Percentiles rank a stretch among this genome's conserved stretches.
These are phyloP conservation scores for Atethmia centrago DNA, from an alignment of 2,888 invertebrate species.

Conservation along the genomic window DNA sequence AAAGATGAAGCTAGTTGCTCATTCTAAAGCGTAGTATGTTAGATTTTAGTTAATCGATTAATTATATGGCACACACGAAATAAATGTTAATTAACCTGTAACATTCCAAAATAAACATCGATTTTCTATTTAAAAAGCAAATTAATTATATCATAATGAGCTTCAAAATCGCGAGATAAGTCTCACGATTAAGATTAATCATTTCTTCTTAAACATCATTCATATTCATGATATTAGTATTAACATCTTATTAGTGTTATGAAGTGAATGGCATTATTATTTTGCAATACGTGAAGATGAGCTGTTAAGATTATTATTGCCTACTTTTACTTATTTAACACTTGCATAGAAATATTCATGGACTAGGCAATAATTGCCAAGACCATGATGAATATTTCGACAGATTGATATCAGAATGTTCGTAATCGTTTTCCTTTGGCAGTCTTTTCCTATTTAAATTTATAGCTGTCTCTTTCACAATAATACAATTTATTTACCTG, in stretches of 20 bases:
- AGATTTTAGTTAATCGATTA: background rate
- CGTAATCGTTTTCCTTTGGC: background rate
- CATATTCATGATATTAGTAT: constrained; percentile 11
- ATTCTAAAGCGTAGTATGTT: too few relatives aligned
- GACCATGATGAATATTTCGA: background rate
- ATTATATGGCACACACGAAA: background rate
- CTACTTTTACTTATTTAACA: constrained; percentile 17
- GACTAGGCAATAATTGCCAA: background rate
- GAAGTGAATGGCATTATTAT: constrained; percentile 28
- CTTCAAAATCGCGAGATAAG: constrained; percentile 22
- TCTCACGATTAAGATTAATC: constrained; percentile 43
- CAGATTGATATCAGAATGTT: background rate
- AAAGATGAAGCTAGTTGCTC: too few relatives aligned
- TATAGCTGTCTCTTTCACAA: background rate
- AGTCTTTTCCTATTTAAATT: background rate
- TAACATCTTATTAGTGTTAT: constrained; percentile 4
- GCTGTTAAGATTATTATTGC: background rate
- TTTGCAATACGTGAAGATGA: constrained; percentile 15
- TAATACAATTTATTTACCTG: too few relatives aligned
- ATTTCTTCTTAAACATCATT: constrained; percentile 16
- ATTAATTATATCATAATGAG: constrained; percentile 14
- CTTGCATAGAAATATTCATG: too few relatives aligned
- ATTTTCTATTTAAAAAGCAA: constrained; percentile 5
- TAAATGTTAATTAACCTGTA: constrained; percentile 3
- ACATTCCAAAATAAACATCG: constrained; percentile 4